Conservation (phyloP, 2,797 vertebrate genomes). For the Margarornis squamiger region DNA sequence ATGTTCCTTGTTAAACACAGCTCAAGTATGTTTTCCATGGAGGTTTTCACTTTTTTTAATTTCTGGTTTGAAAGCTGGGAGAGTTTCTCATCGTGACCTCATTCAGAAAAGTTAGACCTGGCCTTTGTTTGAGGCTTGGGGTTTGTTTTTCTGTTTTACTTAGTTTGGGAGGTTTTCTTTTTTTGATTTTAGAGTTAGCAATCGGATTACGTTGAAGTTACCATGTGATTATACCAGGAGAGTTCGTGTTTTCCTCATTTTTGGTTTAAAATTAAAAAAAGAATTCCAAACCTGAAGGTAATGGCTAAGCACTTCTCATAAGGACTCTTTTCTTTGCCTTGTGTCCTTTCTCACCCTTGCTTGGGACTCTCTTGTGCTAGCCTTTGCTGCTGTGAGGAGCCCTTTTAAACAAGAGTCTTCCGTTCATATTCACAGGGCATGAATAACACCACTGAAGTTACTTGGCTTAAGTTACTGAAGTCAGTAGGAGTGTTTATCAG, state of each 20-base stretch:
- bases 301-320: background rate
- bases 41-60: background rate
- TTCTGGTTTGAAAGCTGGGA: background rate
- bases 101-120: background rate
- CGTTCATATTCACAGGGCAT: constrained; percentile 55
- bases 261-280: background rate
- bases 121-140: background rate
- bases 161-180: background rate
- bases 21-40: background rate
- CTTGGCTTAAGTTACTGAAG: constrained; percentile 53
- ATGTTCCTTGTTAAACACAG: constrained; percentile 22
- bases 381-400: constrained; percentile 11
- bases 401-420: constrained; percentile 52
- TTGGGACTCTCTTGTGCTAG: constrained; percentile 24
- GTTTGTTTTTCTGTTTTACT: background rate
- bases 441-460: constrained; percentile 63
- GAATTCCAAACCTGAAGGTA: background rate
- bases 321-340: constrained; percentile 8
- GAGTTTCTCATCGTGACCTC: background rate
- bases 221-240: background rate
- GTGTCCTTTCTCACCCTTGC: background rate
- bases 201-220: background rate
- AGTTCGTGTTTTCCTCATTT: background rate
- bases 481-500: constrained; percentile 47
- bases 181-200: background rate